Conservation (phyloP, 2,113 vertebrate genomes). For the Grammatotria lemairii region DNA sequence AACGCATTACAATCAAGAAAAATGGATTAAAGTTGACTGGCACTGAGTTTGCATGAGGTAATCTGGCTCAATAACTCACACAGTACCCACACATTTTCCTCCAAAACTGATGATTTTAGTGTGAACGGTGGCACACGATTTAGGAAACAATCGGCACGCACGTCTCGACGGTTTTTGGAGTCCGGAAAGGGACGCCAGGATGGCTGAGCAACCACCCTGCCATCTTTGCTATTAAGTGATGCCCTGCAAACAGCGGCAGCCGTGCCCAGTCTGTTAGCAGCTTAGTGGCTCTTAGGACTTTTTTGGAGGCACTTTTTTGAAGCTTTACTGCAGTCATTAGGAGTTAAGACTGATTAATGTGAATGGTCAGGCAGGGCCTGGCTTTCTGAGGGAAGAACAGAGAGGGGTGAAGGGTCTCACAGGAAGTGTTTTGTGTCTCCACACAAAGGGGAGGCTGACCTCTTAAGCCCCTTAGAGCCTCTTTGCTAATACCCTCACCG, state of each 20-base stretch:
- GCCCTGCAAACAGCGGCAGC: conserved; percentile 2
- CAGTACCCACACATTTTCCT: not conserved
- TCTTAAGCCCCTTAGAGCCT: conserved; percentile 75
- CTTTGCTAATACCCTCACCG: conserved; percentile 74
- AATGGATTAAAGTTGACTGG: not conserved
- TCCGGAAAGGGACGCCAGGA: not conserved
- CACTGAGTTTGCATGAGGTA: not conserved
- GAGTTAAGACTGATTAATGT: conserved; percentile 71
- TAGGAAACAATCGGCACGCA: not conserved
- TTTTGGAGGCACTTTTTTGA: conserved; percentile 55
- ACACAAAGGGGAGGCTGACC: conserved; percentile 76
- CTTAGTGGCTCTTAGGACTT: conserved; percentile 65
- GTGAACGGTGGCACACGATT: not conserved
- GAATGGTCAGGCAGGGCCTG: conserved; percentile 69
- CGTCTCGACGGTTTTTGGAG: not conserved
- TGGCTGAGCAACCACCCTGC: not conserved
- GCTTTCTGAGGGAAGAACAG: conserved; percentile 64
- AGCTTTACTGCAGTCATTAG: conserved; percentile 71
- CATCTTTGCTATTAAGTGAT: not conserved
- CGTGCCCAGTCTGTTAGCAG: conserved; percentile 35
- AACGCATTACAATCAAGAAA: not conserved
- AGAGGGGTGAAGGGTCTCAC: conserved; percentile 71
- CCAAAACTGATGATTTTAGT: not conserved
- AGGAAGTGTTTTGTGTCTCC: conserved; percentile 78
- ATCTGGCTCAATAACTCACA: not conserved